Percentiles rank a stretch among this genome's conserved stretches.
These are phyloP conservation scores for Butorides virescens DNA, from an alignment of 2,113 vertebrate genomes.

Conservation along the genomic window DNA sequence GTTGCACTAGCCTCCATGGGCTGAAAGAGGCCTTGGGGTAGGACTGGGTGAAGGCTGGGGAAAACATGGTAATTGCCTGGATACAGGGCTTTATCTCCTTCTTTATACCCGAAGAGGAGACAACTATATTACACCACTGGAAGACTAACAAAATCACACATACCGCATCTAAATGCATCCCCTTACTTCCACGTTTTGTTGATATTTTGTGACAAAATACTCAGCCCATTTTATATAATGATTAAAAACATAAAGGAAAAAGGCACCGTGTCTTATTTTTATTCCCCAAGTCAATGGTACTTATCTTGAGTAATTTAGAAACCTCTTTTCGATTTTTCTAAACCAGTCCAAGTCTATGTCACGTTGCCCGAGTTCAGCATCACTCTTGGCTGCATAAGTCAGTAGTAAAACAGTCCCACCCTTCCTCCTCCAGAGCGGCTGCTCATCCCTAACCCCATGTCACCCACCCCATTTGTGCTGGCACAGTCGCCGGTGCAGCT, in stretches of 20 bases:
- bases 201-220: background rate
- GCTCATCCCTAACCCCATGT: background rate
- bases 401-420: background rate
- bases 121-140: background rate
- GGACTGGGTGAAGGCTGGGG: background rate
- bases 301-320: background rate
- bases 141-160: background rate
- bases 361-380: background rate
- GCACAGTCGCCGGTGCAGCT: constrained; percentile 43
- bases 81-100: background rate
- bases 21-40: background rate
- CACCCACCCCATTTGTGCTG: constrained; percentile 8
- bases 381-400: background rate
- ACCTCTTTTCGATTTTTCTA: background rate
- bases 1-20: background rate
- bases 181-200: background rate
- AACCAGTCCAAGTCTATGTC: background rate
- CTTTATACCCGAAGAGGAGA: background rate
- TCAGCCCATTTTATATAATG: background rate
- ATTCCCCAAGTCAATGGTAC: background rate
- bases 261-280: background rate
- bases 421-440: background rate
- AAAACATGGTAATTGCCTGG: background rate
- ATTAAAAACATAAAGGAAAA: background rate
- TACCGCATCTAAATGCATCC: background rate